phyloP scores from a whole-genome alignment of 1,140 invertebrate species.

The Meloidogyne chitwoodi region DNA sequence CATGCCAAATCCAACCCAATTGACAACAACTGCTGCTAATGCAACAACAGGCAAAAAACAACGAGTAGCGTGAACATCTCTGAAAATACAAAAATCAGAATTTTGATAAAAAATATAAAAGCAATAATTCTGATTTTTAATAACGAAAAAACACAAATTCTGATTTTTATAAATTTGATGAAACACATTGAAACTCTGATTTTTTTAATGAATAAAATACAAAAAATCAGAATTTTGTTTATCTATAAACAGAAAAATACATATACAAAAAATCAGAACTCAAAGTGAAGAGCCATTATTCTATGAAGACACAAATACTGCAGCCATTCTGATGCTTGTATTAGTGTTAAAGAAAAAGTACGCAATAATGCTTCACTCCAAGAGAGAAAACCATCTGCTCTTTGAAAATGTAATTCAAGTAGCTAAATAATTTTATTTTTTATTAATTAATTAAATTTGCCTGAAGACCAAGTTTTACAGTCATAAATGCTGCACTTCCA shows the following conservation, averaged over 20 bases:
- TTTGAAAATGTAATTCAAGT: conserved; percentile 43
- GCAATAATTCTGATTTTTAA: no score
- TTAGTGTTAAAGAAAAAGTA: conserved; percentile 2
- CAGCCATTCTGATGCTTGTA: conserved; percentile 52
- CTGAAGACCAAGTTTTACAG: conserved; percentile 43
- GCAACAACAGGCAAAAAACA: conserved; percentile 46
- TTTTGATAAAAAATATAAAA: not conserved
- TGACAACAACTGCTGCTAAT: conserved; percentile 40
- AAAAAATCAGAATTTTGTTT: no score
- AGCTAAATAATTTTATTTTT: conserved; percentile 2
- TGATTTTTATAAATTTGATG: not conserved
- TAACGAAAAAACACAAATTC: not conserved
- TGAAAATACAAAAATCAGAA: not conserved
- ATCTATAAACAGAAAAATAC: not conserved
- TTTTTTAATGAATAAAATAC: no score
- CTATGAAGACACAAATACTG: conserved; percentile 54
- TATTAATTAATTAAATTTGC: not conserved
- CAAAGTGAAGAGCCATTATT: conserved; percentile 48
- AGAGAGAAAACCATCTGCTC: conserved; percentile 31
- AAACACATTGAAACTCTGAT: not conserved
- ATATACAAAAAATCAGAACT: not conserved
- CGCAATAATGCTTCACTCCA: conserved; percentile 15
- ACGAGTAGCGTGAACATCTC: conserved; percentile 44
- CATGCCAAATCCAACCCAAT: conserved; percentile 55
- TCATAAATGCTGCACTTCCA: conserved; percentile 49